Evolutionary conservation across 2,797 vertebrate species (phyloP).

Genomic region (Hyperoplus lanceolatus): DNA sequence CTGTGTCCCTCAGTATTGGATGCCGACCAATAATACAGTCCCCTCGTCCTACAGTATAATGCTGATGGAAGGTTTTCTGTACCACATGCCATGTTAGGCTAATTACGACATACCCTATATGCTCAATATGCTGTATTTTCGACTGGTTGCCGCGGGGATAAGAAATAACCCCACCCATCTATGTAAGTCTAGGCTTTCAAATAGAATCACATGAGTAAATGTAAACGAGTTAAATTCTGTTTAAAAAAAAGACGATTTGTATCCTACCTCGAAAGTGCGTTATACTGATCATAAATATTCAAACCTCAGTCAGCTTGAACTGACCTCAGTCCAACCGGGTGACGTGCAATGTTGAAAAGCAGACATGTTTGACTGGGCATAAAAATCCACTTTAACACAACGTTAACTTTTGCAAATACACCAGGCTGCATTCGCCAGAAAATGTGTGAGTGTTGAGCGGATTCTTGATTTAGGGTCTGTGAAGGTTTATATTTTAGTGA

Average conservation of each 20-base stretch:
- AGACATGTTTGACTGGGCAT: slow-evolving; percentile 55
- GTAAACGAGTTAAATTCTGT: slow-evolving; percentile 36
- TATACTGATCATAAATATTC: slow-evolving; percentile 65
- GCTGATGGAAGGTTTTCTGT: slow-evolving; percentile 61
- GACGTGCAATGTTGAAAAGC: slow-evolving; percentile 52
- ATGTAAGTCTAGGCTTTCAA: slow-evolving; percentile 54
- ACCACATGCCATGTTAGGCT: slow-evolving; percentile 60
- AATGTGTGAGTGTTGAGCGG: slow-evolving; percentile 29
- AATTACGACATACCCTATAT: slow-evolving; percentile 9
- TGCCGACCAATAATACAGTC: slow-evolving; percentile 59
- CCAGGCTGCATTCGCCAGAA: slow-evolving; percentile 7
- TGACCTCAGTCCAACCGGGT: slow-evolving; percentile 49
- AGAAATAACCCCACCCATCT: slow-evolving; percentile 50
- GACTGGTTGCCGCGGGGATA: slow-evolving; percentile 17
- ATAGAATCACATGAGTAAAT: slow-evolving; percentile 34
- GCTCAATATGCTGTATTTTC: no score
- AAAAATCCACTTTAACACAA: slow-evolving; percentile 72
- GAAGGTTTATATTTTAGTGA: slow-evolving; percentile 40
- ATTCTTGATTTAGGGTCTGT: slow-evolving; percentile 31
- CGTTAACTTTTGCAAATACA: slow-evolving; percentile 58
- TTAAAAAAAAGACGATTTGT: slow-evolving; percentile 14
- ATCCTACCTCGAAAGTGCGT: slow-evolving; percentile 22
- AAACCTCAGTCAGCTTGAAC: slow-evolving; percentile 43
- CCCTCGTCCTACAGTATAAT: slow-evolving; percentile 21
- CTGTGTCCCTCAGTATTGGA: slow-evolving; percentile 45